A percentile compares a stretch with the other conserved stretches of the same genome.
Conservation (phyloP, 2,797 vertebrate species). For the Neosilurus hyrtlii region DNA sequence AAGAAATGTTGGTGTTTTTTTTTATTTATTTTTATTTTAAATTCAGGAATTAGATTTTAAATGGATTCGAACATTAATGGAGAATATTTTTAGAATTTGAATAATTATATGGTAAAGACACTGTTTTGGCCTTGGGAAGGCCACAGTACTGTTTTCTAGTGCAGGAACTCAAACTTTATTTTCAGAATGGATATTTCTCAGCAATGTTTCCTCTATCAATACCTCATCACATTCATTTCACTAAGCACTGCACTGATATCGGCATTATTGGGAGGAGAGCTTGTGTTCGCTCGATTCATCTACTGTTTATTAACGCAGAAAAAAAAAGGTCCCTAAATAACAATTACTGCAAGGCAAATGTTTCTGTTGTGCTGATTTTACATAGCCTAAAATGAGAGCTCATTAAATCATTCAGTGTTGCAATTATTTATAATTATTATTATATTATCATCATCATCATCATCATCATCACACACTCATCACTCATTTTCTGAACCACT, state of each 20-base stretch:
- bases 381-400: background rate
- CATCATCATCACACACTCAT: no score
- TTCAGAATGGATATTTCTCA: background rate
- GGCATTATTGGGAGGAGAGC: background rate
- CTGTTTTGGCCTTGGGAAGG: background rate
- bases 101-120: background rate
- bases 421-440: background rate
- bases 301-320: background rate
- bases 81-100: background rate
- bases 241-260: background rate
- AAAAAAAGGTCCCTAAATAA: constrained; percentile 2
- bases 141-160: background rate
- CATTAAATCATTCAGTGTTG: background rate
- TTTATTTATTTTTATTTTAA: no score
- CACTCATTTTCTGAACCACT: no score
- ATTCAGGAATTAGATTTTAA: no score
- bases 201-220: background rate
- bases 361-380: background rate
- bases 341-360: background rate
- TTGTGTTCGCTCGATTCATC: background rate
- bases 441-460: no score
- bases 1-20: no score
- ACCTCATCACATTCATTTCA: background rate
- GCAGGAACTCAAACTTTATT: background rate
- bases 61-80: no score